Evolutionary conservation across 2,888 invertebrate species (phyloP).

Genomic region (Noctua comes): DNA sequence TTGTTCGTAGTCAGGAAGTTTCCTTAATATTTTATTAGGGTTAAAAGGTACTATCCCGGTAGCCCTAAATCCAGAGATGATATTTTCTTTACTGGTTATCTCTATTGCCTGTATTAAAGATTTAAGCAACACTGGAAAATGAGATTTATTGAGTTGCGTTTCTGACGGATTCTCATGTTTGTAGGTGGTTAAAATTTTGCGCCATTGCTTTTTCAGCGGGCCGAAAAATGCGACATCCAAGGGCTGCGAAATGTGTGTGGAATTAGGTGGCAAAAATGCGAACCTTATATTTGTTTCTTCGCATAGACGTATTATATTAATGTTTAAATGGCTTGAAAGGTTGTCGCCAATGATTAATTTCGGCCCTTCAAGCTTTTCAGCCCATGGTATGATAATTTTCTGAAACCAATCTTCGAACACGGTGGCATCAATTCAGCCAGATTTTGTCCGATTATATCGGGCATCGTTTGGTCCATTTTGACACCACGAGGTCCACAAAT

Average conservation of each 20-base stretch:
- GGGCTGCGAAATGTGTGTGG: slow-evolving; percentile 38
- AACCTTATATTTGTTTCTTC: slow-evolving; percentile 38
- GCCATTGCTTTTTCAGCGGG: slow-evolving; percentile 36
- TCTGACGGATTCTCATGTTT: slow-evolving; percentile 40
- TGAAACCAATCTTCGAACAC: slow-evolving; percentile 57
- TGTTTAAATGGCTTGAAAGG: slow-evolving; percentile 50
- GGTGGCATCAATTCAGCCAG: slow-evolving; percentile 60
- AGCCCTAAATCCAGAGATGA: slow-evolving; percentile 43
- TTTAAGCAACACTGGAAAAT: slow-evolving; percentile 37
- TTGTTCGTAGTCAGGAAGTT: slow-evolving; percentile 46
- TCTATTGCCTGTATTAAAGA: slow-evolving; percentile 34
- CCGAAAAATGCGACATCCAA: slow-evolving; percentile 46
- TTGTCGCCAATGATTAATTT: slow-evolving; percentile 53
- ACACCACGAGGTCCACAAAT: slow-evolving; percentile 56
- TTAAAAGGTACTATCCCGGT: slow-evolving; percentile 52
- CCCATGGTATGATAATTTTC: slow-evolving; percentile 54
- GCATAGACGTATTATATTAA: slow-evolving; percentile 38
- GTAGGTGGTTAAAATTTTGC: slow-evolving; percentile 34
- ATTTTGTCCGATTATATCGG: slow-evolving; percentile 57
- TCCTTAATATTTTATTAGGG: slow-evolving; percentile 44
- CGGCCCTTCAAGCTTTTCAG: slow-evolving; percentile 36
- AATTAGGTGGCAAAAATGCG: slow-evolving; percentile 36
- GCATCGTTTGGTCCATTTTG: slow-evolving; percentile 50
- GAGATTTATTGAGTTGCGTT: slow-evolving; percentile 25
- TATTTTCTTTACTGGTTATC: slow-evolving; percentile 47